Percentiles rank a stretch among this genome's conserved stretches.
Conservation (phyloP, 2,888 invertebrate genomes). For the Agrilus mali region DNA sequence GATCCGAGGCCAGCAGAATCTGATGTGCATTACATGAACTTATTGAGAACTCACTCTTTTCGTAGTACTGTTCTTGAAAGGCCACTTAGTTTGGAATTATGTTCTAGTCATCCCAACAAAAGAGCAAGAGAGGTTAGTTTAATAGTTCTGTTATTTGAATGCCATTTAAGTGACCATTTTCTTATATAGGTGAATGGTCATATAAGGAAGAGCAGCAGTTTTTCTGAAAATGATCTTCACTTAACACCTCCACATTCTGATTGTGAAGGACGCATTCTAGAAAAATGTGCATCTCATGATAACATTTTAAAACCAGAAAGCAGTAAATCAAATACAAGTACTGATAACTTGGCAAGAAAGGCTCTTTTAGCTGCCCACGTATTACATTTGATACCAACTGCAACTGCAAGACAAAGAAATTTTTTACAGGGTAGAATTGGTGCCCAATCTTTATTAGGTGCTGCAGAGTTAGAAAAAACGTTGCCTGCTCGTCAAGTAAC, state of each 20-base stretch:
- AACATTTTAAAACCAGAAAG: slow-evolving; percentile 26
- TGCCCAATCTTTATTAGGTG: slow-evolving; percentile 69
- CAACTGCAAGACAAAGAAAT: slow-evolving; percentile 71
- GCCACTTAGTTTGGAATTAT: slow-evolving; percentile 29
- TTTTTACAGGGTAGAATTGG: slow-evolving; percentile 69
- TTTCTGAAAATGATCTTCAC: slow-evolving; percentile 26
- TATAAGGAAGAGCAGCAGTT: slow-evolving; percentile 26
- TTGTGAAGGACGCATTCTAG: slow-evolving; percentile 20
- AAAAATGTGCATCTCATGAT: slow-evolving; percentile 30
- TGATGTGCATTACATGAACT: slow-evolving; percentile 7
- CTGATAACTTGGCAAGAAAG: slow-evolving; percentile 60
- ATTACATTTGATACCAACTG: slow-evolving; percentile 67
- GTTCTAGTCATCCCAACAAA: slow-evolving; percentile 16
- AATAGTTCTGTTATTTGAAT: slow-evolving; percentile 8
- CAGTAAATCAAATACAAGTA: slow-evolving; percentile 26
- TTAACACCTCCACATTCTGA: slow-evolving; percentile 9
- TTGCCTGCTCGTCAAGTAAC: slow-evolving; percentile 75
- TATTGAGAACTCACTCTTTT: too few relatives aligned
- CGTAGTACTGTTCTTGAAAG: slow-evolving; percentile 1
- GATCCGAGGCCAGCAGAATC: slow-evolving; percentile 14
- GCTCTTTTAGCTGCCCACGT: slow-evolving; percentile 69
- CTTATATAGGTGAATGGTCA: slow-evolving; percentile 12
- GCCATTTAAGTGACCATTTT: background rate
- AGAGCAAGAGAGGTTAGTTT: background rate
- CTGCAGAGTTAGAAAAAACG: slow-evolving; percentile 73